Base-by-base conservation (phyloP, 2,113 vertebrate species). In the Apus apus region DNA sequence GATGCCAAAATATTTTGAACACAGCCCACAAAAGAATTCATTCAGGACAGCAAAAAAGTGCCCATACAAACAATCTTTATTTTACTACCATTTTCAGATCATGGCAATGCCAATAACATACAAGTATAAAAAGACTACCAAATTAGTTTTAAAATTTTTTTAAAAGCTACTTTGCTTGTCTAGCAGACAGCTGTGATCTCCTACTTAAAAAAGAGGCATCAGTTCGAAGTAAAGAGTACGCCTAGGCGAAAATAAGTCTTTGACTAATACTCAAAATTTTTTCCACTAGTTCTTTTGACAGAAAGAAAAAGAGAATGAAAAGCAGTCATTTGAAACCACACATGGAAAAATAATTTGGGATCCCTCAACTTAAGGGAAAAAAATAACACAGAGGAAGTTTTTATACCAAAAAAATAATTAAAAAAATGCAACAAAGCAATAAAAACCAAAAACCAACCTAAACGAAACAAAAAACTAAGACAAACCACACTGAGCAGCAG, bases 191-290 rank as follows among this genome's bases (percentile, higher is more conserved):
- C 21, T 83, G 38, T 80, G 8, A 88, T 86, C 46, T 62, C 16
- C 53, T 91, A 72, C 72, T 80, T 34, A 74, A 94, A 90, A 95
- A 77, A 0, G 0, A 88, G 75, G 94, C 85, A 94, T 71, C 26
- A 27, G 68, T 88, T 75, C 95, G 93, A 96, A 15, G 19, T 57
- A 91, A 96, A 96, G 67, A 74, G 54, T 38, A 88, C 91, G 58
- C 32, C 19, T 21, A 40, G 17, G 22, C 18, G 15, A 4, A 53
- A 80, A 64, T 62, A 56, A 66, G 56, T 71, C 32, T 90, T 61
- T 68, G 64, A 95, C 62, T 62, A 73, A 61, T 57, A 86, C 11
- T 62, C 3, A 8, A 85, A 56, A 89, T 36, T 5, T 11, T 77
- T 75, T 79, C 85, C 60, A 80, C 50, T 68, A 83, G 13, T 46